phyloP scores from a whole-genome alignment of 2,113 vertebrate genomes.

The Emydura subglobosa region DNA sequence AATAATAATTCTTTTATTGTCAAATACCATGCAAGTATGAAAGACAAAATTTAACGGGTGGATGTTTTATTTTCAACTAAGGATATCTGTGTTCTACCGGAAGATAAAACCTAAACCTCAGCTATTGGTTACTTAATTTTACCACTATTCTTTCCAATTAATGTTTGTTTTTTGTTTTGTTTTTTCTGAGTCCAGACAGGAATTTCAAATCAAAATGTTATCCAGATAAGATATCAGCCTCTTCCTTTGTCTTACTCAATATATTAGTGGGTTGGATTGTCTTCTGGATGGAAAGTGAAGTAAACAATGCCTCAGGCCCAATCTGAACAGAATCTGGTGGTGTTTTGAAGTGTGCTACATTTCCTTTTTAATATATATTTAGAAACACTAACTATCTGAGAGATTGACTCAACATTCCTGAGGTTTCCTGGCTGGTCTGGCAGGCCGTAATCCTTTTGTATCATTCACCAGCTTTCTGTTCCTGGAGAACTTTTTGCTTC shows the following conservation, averaged over 20 bases:
- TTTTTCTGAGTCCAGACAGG: neutral
- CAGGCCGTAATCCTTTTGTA: neutral
- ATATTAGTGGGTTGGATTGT: neutral
- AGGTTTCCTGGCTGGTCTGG: conserved; percentile 4
- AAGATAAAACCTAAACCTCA: neutral
- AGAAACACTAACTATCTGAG: neutral
- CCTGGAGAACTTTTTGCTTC: conserved; percentile 10
- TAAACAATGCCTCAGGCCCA: neutral
- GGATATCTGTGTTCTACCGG: neutral
- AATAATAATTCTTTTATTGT: neutral
- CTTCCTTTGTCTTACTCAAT: neutral
- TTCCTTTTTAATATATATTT: conserved; percentile 14
- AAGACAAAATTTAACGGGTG: neutral
- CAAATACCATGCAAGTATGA: neutral
- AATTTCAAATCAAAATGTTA: neutral
- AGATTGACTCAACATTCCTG: neutral
- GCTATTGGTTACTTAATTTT: neutral
- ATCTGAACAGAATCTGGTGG: neutral
- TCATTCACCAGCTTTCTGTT: conserved; percentile 3
- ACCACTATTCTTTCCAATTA: neutral
- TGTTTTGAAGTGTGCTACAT: neutral
- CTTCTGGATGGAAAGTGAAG: neutral
- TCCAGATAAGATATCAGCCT: neutral
- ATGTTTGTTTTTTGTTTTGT: neutral
- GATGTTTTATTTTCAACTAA: neutral